A percentile compares a stretch with the other conserved stretches of the same genome.
These are phyloP conservation scores for Drosophila cardini DNA, from an alignment of 1,140 invertebrate species.

Conservation along the genomic window DNA sequence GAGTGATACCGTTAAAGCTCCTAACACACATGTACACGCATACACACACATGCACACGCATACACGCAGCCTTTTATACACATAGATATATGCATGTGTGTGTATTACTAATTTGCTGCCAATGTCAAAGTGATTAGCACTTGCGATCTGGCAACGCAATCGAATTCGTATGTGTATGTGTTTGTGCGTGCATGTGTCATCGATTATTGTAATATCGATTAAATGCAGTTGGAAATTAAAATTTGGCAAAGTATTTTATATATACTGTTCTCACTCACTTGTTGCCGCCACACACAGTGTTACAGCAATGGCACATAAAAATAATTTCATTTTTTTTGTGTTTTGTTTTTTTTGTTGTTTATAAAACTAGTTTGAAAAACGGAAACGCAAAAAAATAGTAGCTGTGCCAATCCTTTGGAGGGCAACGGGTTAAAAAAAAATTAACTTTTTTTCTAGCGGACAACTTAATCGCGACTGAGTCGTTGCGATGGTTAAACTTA, in stretches of 20 bases:
- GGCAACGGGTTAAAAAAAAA: constrained; percentile 15
- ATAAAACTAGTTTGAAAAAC: constrained; percentile 27
- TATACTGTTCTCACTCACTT: constrained; percentile 72
- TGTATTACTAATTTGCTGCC: constrained; percentile 43
- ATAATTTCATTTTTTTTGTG: constrained; percentile 76
- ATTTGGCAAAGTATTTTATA: not conserved
- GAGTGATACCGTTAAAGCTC: constrained; percentile 6
- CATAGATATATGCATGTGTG: too few relatives aligned
- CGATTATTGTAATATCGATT: constrained; percentile 6
- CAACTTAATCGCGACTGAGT: constrained; percentile 72
- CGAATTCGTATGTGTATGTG: not conserved
- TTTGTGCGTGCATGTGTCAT: not conserved
- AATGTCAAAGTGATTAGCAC: constrained; percentile 77
- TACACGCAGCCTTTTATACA: not conserved
- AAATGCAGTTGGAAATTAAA: not conserved
- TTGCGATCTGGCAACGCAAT: constrained; percentile 29
- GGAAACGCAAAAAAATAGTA: constrained; percentile 8
- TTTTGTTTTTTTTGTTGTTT: constrained; percentile 53
- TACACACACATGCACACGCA: not conserved
- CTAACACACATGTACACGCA: not conserved
- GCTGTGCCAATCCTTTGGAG: constrained; percentile 20
- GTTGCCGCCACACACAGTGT: constrained; percentile 71
- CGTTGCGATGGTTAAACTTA: constrained; percentile 80
- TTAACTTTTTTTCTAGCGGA: constrained; percentile 32
- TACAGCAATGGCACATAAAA: constrained; percentile 77